These are phyloP conservation scores for Gavia stellata DNA, from an alignment of 2,113 vertebrate species.

Conservation along the genomic window DNA sequence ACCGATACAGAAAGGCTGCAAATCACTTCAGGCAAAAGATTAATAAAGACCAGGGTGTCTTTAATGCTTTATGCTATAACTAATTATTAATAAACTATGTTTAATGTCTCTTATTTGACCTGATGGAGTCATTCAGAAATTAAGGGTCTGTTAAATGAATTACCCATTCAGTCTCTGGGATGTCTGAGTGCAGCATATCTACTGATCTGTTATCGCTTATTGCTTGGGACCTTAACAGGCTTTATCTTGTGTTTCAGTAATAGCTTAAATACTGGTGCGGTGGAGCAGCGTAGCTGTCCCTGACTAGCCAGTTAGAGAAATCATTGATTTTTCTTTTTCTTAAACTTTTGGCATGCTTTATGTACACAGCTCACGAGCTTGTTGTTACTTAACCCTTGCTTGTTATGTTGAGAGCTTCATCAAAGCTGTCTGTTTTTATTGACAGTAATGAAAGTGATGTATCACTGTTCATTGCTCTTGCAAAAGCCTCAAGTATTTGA, in stretches of 20 bases:
- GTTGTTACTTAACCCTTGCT: not conserved
- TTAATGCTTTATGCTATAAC: not conserved
- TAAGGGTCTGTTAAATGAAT: not conserved
- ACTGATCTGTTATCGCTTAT: not conserved
- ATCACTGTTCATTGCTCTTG: not conserved
- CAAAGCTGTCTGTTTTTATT: not conserved
- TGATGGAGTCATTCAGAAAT: not conserved
- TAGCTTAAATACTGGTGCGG: not conserved
- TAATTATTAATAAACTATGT: slow-evolving; percentile 15
- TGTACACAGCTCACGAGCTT: not conserved
- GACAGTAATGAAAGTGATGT: not conserved
- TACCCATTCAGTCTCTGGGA: not conserved
- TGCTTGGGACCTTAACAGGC: not conserved
- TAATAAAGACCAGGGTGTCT: not conserved
- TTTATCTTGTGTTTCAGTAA: not conserved
- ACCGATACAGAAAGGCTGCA: not conserved
- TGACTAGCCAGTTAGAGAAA: not conserved
- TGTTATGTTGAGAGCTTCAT: not conserved
- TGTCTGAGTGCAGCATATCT: not conserved
- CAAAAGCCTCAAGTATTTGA: not conserved
- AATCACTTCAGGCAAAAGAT: not conserved
- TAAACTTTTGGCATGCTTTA: not conserved
- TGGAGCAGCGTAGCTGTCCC: not conserved
- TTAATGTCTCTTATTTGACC: not conserved
- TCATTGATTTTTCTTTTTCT: not conserved